Evolutionary conservation across 2,113 vertebrate genomes (phyloP).

Genomic region (Pedetes capensis): DNA sequence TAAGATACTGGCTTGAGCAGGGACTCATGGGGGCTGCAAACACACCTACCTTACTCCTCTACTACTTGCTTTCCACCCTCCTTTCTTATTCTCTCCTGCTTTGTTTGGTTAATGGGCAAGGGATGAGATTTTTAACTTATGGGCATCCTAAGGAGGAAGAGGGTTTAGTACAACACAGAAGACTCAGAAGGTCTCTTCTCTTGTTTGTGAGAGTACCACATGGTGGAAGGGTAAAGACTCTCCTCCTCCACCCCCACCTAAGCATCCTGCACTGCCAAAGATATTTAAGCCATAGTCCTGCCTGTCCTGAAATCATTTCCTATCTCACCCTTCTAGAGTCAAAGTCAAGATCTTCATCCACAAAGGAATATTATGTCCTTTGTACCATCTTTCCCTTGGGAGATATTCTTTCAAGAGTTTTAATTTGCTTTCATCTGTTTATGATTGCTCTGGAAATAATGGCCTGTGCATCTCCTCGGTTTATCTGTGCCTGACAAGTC

Average conservation of each 20-base stretch:
- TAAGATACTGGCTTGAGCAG: neutral
- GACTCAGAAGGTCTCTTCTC: neutral
- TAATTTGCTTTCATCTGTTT: neutral
- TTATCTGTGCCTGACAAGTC: neutral
- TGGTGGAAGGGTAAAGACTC: neutral
- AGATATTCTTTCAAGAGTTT: neutral
- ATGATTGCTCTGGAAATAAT: neutral
- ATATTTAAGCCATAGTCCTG: neutral
- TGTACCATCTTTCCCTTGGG: neutral
- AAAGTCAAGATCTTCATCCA: neutral
- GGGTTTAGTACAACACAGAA: neutral
- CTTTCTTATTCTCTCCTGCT: neutral
- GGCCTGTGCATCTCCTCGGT: neutral
- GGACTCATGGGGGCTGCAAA: neutral
- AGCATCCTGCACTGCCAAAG: neutral
- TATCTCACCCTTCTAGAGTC: neutral
- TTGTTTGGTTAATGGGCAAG: neutral
- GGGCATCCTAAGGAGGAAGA: neutral
- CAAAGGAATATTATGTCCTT: neutral
- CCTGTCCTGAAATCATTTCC: neutral
- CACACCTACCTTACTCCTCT: too few species aligned
- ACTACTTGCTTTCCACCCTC: neutral
- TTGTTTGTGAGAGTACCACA: neutral
- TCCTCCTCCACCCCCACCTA: neutral
- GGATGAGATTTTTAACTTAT: neutral